Evolutionary conservation across 2,797 vertebrate genomes (phyloP).

Genomic region (Allenopithecus nigroviridis): DNA sequence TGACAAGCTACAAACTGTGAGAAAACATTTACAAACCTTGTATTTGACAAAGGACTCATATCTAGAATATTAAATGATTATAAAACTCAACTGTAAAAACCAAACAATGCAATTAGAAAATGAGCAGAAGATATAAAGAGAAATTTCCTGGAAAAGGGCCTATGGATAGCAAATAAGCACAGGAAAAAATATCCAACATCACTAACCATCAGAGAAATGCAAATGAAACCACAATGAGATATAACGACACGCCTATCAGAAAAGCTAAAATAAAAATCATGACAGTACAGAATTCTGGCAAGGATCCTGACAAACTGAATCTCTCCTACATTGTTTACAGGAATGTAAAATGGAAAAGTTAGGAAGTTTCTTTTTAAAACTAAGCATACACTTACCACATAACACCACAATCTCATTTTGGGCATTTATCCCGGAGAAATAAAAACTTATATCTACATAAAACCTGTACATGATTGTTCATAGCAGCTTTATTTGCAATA

Average conservation of each 20-base stretch:
- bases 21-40: neutral
- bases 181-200: neutral
- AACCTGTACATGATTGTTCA: neutral
- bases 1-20: neutral
- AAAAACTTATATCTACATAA: neutral
- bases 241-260: neutral
- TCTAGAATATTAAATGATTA: neutral
- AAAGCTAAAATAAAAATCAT: slow-evolving; percentile 31
- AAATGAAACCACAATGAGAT: neutral
- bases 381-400: neutral
- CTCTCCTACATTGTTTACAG: neutral
- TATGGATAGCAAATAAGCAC: neutral
- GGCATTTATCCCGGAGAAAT: neutral
- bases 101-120: neutral
- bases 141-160: neutral
- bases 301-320: neutral
- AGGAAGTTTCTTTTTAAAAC: neutral
- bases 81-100: neutral
- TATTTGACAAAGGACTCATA: neutral
- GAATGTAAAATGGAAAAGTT: neutral
- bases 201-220: neutral
- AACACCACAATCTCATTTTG: neutral
- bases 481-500: neutral
- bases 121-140: neutral
- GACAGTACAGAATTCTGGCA: neutral